Conservation (phyloP, 2,797 vertebrate species). For the Parauchenoglanis ngamensis region DNA sequence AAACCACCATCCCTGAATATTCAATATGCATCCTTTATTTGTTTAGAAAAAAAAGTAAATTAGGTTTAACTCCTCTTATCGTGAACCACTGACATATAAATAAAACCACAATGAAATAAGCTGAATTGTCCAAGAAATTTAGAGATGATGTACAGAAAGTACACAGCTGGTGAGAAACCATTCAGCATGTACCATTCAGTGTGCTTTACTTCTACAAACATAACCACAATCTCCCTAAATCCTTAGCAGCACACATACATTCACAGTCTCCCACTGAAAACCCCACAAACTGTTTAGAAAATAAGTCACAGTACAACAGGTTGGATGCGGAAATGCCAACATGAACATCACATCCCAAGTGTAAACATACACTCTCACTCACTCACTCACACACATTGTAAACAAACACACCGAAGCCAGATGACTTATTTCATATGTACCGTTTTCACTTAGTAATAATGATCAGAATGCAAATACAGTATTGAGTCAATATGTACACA, state of each 20-base stretch:
- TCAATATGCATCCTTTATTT: slow-evolving; percentile 78
- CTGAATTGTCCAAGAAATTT: slow-evolving; percentile 66
- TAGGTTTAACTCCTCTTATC: slow-evolving; percentile 69
- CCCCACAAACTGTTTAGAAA: slow-evolving; percentile 18
- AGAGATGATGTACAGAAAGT: slow-evolving; percentile 77
- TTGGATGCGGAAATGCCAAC: slow-evolving; percentile 47
- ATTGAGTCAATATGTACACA: slow-evolving; percentile 73
- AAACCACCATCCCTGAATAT: slow-evolving; percentile 39
- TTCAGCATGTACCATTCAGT: slow-evolving; percentile 75
- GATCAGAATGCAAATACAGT: slow-evolving; percentile 56
- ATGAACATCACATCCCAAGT: slow-evolving; percentile 46
- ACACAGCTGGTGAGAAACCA: slow-evolving; percentile 71
- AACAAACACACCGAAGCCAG: slow-evolving; percentile 57
- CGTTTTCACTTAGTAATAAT: slow-evolving; percentile 60
- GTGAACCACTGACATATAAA: slow-evolving; percentile 72
- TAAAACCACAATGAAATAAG: slow-evolving; percentile 76
- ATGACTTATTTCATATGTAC: slow-evolving; percentile 41
- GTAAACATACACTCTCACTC: slow-evolving; percentile 52
- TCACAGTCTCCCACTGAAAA: slow-evolving; percentile 47
- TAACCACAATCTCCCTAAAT: not conserved
- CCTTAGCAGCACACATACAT: slow-evolving; percentile 34
- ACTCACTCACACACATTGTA: slow-evolving; percentile 40
- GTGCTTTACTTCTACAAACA: slow-evolving; percentile 76
- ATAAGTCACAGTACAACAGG: slow-evolving; percentile 54
- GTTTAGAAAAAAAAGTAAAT: slow-evolving; percentile 82